These are phyloP conservation scores for Sebastes itinus DNA, from an alignment of 2,797 vertebrate genomes.

Conservation along the genomic window DNA sequence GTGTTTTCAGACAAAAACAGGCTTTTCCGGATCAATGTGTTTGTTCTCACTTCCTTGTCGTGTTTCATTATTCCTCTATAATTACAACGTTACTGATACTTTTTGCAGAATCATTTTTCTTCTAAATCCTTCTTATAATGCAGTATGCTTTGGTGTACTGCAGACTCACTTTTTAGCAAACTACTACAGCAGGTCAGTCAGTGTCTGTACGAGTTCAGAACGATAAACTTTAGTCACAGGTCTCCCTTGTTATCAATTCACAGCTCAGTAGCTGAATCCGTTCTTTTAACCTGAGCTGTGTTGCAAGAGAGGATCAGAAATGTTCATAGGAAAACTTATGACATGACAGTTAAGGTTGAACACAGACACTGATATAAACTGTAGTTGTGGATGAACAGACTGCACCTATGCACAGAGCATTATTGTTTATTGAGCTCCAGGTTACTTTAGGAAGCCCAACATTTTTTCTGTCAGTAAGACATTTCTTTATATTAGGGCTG, in stretches of 20 bases:
- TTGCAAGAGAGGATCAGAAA: background rate
- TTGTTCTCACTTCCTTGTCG: constrained; percentile 36
- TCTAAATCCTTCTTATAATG: background rate
- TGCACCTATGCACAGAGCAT: background rate
- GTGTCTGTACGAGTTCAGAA: background rate
- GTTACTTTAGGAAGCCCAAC: background rate
- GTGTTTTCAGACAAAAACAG: background rate
- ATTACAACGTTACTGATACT: background rate
- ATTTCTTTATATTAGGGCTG: background rate
- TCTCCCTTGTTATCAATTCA: background rate
- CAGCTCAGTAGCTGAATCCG: background rate
- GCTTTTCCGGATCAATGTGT: background rate
- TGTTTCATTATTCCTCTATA: background rate
- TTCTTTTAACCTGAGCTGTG: background rate
- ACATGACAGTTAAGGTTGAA: background rate
- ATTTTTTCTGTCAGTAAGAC: background rate
- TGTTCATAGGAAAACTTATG: background rate
- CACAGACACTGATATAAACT: background rate
- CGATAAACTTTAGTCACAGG: background rate
- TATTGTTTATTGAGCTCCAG: background rate
- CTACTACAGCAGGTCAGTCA: no score
- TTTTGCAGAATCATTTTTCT: background rate
- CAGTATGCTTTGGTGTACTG: background rate
- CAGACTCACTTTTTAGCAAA: background rate
- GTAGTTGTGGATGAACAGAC: background rate